phyloP scores from a whole-genome alignment of 1,140 invertebrate species.

The Holotrichia oblita region DNA sequence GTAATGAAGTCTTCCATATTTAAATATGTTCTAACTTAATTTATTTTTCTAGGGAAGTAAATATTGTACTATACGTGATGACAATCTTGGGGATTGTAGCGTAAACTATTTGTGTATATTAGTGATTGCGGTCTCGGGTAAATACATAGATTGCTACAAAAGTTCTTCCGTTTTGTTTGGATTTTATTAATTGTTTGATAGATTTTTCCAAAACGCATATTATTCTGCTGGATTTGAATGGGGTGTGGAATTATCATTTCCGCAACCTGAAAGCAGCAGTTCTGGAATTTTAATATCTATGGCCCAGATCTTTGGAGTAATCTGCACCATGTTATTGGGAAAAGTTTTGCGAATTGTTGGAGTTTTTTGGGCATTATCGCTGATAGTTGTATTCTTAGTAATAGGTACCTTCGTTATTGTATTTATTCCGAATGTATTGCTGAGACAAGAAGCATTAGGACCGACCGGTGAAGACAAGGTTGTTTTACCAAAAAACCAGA shows the following conservation, averaged over 20 bases:
- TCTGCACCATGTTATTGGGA: constrained; percentile 41
- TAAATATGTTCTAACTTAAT: background rate
- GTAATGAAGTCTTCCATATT: constrained; percentile 38
- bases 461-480: no score
- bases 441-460: constrained; percentile 12
- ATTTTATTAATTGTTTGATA: no score
- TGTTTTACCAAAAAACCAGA: background rate
- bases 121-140: constrained; percentile 48
- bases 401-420: background rate
- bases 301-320: constrained; percentile 50
- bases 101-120: constrained; percentile 46
- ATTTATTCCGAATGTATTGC: constrained; percentile 27
- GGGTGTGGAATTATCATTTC: no score
- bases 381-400: background rate
- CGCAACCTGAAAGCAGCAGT: no score
- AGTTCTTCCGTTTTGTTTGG: constrained; percentile 51
- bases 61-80: no score
- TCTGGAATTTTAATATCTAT: constrained; percentile 51
- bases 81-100: constrained; percentile 44
- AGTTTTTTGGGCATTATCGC: constrained; percentile 3
- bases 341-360: background rate
- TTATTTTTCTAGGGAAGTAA: constrained; percentile 57
- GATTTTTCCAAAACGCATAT: no score
- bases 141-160: constrained; percentile 45
- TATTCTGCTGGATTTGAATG: constrained; percentile 52